phyloP scores from a whole-genome alignment of 2,113 vertebrate genomes.

The Erpornis zantholeuca region DNA sequence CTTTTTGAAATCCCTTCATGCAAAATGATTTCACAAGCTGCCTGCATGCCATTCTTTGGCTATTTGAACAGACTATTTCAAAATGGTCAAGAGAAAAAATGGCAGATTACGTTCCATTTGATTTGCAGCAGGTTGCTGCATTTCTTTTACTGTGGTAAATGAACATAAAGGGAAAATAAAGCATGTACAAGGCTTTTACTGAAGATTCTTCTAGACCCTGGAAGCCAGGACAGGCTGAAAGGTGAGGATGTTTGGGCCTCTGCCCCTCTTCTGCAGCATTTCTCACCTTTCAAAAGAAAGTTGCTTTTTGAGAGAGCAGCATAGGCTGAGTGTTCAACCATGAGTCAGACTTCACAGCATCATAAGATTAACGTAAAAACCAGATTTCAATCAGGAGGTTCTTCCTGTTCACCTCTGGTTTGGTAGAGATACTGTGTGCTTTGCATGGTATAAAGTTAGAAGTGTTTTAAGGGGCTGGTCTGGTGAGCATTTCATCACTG shows the following conservation, averaged over 20 bases:
- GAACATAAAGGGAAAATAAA: not conserved
- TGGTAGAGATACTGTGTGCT: not conserved
- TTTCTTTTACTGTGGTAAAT: not conserved
- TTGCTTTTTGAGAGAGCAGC: not conserved
- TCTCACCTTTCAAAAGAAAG: not conserved
- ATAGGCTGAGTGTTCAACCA: not conserved
- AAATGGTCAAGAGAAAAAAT: not conserved
- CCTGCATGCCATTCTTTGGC: not conserved
- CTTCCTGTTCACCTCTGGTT: not conserved
- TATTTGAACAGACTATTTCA: not conserved
- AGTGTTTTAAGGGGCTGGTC: not conserved
- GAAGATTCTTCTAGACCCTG: not conserved
- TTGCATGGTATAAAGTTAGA: not conserved
- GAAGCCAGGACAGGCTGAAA: not conserved
- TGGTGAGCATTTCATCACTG: not conserved
- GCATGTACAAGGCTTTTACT: not conserved
- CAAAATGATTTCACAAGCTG: conserved; percentile 27
- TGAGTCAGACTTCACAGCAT: not conserved
- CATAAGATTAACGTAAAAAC: not conserved
- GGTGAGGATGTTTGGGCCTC: not conserved
- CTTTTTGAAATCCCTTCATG: conserved; percentile 39
- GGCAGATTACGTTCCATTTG: not conserved
- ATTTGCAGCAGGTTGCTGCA: not conserved
- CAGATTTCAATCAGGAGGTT: not conserved
- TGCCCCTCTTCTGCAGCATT: not conserved